phyloP scores from a whole-genome alignment of 2,113 vertebrate species.

The Cephalophus harveyi region DNA sequence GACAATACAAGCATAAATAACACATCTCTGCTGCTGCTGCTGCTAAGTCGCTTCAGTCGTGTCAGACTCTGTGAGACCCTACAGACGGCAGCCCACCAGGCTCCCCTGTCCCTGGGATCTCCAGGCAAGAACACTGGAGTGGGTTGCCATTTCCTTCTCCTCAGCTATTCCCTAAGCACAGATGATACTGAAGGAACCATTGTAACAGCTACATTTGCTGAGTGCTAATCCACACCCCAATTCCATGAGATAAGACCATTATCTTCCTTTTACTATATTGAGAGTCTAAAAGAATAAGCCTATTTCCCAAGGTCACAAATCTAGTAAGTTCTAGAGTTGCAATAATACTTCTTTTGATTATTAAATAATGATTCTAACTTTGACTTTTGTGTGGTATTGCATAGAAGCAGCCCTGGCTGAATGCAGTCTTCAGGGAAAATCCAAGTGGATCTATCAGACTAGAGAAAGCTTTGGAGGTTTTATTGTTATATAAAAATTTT shows the following conservation, averaged over 20 bases:
- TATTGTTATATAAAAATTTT: neutral
- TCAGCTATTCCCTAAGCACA: neutral
- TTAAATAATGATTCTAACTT: slow-evolving; percentile 15
- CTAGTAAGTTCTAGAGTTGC: neutral
- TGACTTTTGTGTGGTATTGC: neutral
- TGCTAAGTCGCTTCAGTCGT: too few species aligned
- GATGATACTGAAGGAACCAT: neutral
- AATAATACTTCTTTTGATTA: neutral
- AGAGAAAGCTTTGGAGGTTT: neutral
- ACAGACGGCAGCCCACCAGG: too few species aligned
- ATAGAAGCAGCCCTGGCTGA: neutral
- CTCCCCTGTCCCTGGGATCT: too few species aligned
- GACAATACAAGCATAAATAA: neutral
- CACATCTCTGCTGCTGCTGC: neutral
- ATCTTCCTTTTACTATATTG: neutral
- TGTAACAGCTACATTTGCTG: neutral
- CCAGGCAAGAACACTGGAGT: too few species aligned
- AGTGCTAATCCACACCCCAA: neutral
- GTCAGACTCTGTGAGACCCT: fast-evolving
- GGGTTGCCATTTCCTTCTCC: too few species aligned
- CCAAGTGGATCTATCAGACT: neutral
- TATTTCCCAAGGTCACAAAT: neutral
- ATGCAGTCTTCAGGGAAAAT: neutral
- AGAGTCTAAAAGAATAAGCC: neutral
- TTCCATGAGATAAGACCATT: neutral